A percentile compares a stretch with the other conserved stretches of the same genome.
Evolutionary conservation across 2,113 vertebrate species (phyloP).

Genomic region (Daboia siamensis): DNA sequence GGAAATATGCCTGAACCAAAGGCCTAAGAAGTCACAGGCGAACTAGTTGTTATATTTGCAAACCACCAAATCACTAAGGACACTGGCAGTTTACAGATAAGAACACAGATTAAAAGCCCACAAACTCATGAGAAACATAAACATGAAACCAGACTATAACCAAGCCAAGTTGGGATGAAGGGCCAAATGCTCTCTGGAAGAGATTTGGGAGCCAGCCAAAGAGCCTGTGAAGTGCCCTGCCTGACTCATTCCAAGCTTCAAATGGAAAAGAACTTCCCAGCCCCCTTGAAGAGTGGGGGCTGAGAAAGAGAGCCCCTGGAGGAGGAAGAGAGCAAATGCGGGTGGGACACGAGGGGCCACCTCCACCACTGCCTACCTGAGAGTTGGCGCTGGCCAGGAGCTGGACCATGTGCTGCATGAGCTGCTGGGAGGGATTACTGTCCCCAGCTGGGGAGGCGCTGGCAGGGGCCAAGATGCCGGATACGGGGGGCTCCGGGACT

Average conservation of each 20-base stretch:
- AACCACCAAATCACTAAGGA: background rate
- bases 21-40: background rate
- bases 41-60: background rate
- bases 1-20: background rate
- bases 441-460: slow-evolving; percentile 65
- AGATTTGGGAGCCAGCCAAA: background rate
- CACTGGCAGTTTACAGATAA: background rate
- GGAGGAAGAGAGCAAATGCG: background rate
- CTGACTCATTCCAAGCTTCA: background rate
- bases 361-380: slow-evolving; percentile 61
- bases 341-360: fast-evolving
- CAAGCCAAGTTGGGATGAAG: background rate
- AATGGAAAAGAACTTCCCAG: background rate
- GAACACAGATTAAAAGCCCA: background rate
- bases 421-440: slow-evolving; percentile 72
- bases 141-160: background rate
- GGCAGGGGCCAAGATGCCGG: slow-evolving; percentile 81
- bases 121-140: background rate
- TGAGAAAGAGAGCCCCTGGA: background rate
- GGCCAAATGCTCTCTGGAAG: background rate
- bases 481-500: slow-evolving; percentile 77
- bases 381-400: slow-evolving; percentile 85
- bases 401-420: slow-evolving; percentile 95
- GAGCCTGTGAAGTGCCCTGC: background rate
- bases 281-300: background rate